Conservation (phyloP, 2,888 invertebrate species). For the Rapana venosa region DNA sequence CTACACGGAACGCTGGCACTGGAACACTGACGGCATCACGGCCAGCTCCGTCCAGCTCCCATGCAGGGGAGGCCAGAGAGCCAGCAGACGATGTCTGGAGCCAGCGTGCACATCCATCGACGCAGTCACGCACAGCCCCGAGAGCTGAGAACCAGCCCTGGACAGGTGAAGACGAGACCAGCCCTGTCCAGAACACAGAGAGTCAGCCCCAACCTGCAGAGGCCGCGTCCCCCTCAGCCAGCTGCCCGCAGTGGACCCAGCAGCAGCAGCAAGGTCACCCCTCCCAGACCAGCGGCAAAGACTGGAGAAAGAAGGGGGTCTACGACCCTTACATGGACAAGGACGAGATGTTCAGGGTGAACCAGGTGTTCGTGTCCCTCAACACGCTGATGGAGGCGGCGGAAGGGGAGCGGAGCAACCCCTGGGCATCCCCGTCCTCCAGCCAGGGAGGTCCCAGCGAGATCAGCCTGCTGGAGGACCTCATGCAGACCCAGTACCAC, state of each 20-base stretch:
- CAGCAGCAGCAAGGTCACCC: neutral
- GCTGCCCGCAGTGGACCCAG: neutral
- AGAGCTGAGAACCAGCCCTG: neutral
- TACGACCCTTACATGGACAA: neutral
- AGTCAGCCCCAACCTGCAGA: neutral
- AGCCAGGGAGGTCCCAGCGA: neutral
- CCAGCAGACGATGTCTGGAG: neutral
- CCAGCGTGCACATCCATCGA: neutral
- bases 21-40: no score
- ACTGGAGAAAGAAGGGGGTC: neutral
- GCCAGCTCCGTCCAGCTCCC: neutral
- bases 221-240: neutral
- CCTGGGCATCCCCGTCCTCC: neutral
- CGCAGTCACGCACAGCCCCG: neutral
- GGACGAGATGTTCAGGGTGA: neutral
- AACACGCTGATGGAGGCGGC: constrained; percentile 7
- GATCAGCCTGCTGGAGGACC: neutral
- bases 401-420: neutral
- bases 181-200: neutral
- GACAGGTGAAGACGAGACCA: neutral
- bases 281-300: neutral
- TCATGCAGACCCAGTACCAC: neutral
- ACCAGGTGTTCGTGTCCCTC: neutral
- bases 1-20: neutral
- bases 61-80: neutral